Percentiles rank a stretch among this genome's conserved stretches.
These are phyloP conservation scores for Panagrolaimus sp. DNA, from an alignment of 1,140 invertebrate genomes.

Conservation along the genomic window DNA sequence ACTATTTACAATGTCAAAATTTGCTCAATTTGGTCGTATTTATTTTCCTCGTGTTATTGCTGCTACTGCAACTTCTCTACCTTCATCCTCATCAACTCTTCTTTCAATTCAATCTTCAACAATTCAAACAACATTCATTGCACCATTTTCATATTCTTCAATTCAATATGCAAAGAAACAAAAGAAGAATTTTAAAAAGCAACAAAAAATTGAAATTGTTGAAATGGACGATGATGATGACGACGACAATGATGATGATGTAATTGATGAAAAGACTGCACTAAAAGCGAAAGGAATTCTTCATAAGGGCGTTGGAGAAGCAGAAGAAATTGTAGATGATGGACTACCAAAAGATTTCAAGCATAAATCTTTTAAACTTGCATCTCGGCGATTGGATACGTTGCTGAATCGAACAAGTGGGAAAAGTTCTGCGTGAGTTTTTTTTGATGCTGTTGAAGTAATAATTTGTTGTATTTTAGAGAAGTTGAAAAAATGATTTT, in stretches of 20 bases:
- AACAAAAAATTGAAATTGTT: constrained; percentile 5
- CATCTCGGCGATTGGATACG: constrained; percentile 34
- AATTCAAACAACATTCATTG: too few relatives aligned
- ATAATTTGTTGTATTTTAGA: constrained; percentile 17
- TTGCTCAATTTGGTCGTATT: too few relatives aligned
- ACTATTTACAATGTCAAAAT: too few relatives aligned
- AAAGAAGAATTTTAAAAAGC: not conserved
- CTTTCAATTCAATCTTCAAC: too few relatives aligned
- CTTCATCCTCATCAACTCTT: too few relatives aligned
- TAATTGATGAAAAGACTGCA: constrained; percentile 4
- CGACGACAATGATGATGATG: not conserved
- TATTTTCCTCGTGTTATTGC: too few relatives aligned
- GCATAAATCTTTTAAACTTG: constrained; percentile 24
- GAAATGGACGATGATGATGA: constrained; percentile 12
- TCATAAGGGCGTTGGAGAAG: constrained; percentile 6
- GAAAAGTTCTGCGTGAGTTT: not conserved
- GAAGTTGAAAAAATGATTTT: constrained; percentile 32
- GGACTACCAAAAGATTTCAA: constrained; percentile 44
- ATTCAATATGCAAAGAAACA: not conserved
- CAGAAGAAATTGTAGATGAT: constrained; percentile 26
- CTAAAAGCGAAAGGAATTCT: not conserved
- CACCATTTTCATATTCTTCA: not conserved
- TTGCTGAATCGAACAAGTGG: constrained; percentile 35
- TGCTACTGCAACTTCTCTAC: too few relatives aligned
- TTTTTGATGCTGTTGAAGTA: not conserved